phyloP scores from a whole-genome alignment of 2,113 vertebrate species.

The Cricetomys ansorgei region DNA sequence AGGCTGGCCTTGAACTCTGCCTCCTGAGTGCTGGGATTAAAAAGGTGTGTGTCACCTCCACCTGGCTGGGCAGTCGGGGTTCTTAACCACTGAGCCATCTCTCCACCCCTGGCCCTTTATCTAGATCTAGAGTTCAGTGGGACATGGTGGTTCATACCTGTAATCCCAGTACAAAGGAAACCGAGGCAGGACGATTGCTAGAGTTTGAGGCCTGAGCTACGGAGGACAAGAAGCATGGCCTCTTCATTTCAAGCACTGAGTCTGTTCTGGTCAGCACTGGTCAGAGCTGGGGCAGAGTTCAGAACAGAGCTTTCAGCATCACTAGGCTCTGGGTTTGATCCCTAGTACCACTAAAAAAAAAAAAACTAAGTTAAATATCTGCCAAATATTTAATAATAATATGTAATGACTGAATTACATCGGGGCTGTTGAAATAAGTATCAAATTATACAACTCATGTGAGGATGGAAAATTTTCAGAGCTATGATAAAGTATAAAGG shows the following conservation, averaged over 20 bases:
- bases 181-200: neutral
- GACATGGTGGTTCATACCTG: neutral
- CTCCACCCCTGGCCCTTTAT: neutral
- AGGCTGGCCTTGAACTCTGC: too few species aligned
- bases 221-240: neutral
- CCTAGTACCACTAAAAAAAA: neutral
- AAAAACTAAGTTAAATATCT: neutral
- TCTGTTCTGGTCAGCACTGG: neutral
- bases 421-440: neutral
- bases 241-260: neutral
- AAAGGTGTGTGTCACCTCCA: too few species aligned
- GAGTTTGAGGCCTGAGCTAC: neutral
- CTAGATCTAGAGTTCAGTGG: neutral
- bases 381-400: too few species aligned
- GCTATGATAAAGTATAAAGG: neutral
- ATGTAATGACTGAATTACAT: neutral
- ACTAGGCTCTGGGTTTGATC: neutral
- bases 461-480: neutral
- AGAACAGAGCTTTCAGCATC: too few species aligned
- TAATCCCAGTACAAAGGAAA: neutral
- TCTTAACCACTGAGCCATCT: neutral
- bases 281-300: too few species aligned
- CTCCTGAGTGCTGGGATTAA: too few species aligned
- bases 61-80: neutral
- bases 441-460: neutral